Base-by-base conservation (phyloP, 2,797 vertebrate species). In the Microchirus variegatus region DNA sequence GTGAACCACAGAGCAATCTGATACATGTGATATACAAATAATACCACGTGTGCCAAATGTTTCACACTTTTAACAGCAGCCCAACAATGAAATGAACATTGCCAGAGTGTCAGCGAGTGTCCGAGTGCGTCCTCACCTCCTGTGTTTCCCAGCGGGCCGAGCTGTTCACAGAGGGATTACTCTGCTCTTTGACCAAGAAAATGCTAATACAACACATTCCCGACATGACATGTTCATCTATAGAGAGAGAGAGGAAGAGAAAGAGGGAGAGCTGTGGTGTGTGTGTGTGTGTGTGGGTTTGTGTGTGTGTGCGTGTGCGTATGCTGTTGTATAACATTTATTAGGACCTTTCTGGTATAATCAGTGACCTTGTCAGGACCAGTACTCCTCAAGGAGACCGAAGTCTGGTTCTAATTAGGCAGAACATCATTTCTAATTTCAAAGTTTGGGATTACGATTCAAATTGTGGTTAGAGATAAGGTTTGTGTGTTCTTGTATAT, bases 201-300 rank as follows among this genome's bases (percentile, higher is more conserved):
- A 85, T 62, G 90, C 91, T 86, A 90, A 85, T 91, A 77, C 86
- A 86, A 90, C 92, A 91, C 91, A 92, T 94, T 94, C 90, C 87
- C 84, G 72, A 70, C 75, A 79, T 88, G 86, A 70, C 75, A 79
- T 88, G 86, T 87, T 90, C 89, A 90, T 72, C 13, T 12, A 42
- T 13, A 76, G 73, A 70, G 65, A 63, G 46, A 56, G 77, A 46
- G 59, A 57, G 67, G 55, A 60, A 59, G 69, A 56, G 60, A 78
- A 54, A 60, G 53, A 17, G n/a, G 5, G 5, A 78, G 56, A 59
- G 52, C 22, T 18, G 13, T 5, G 18, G 18, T 17, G 43, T 45
- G 16, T 45, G 44, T 38, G 6, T 64, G 18, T 72, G 58, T n/a
- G n/a, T n/a, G n/a, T n/a, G n/a, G n/a, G n/a, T n/a, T n/a, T n/a